Evolutionary conservation across 92 coral and sea anemone genomes (phyloP).

Genomic region (Blastomussa wellsi): DNA sequence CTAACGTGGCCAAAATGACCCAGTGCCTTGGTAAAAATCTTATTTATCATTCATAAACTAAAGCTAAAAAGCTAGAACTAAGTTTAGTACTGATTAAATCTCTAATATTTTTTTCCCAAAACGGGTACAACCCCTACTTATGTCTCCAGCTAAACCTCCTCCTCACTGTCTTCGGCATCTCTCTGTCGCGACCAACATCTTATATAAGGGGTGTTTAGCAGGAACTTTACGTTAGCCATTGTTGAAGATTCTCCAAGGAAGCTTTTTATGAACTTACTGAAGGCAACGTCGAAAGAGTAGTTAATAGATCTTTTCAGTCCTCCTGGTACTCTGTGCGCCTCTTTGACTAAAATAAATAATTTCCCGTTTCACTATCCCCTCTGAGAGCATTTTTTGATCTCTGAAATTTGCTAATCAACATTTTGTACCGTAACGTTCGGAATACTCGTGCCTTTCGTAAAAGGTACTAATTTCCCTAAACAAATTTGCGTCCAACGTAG

Average conservation of each 20-base stretch:
- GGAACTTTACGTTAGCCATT: too few species aligned
- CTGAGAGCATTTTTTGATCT: too few species aligned
- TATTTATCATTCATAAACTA: background rate
- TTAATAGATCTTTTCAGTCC: too few species aligned
- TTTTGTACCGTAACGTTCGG: too few species aligned
- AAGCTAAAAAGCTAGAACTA: slow-evolving; percentile 4
- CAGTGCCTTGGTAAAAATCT: background rate
- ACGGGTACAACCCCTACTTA: background rate
- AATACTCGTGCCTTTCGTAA: background rate
- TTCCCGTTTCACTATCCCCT: too few species aligned
- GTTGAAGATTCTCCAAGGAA: too few species aligned
- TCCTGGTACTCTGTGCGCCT: too few species aligned
- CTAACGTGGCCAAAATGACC: background rate
- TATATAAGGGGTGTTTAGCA: too few species aligned
- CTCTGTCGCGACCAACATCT: background rate
- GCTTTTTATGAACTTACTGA: too few species aligned
- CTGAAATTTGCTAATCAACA: too few species aligned
- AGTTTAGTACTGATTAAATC: background rate
- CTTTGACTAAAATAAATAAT: too few species aligned
- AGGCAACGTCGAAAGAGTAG: too few species aligned
- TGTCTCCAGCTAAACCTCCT: background rate
- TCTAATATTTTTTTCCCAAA: background rate
- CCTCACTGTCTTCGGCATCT: background rate
- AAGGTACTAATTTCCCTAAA: background rate
- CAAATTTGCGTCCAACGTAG: background rate